Base-by-base conservation (phyloP, 30 jellyfish, hydroid and myxozoan genomes). In the Aurelia aurita region DNA sequence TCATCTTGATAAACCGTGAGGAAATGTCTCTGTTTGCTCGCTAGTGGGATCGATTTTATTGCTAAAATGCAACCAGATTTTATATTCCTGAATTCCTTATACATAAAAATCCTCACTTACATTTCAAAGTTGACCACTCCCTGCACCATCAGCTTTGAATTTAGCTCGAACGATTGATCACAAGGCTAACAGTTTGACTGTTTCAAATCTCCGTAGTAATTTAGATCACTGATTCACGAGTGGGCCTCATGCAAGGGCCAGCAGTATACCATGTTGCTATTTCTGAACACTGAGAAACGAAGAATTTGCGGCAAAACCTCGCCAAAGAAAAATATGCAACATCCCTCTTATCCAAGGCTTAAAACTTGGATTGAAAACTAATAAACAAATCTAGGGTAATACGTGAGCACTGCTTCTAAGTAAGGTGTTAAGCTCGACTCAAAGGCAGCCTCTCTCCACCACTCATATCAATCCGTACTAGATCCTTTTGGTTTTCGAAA, bases 291-390 rank as follows among this genome's bases (percentile, higher is more conserved):
- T 51, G 6, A 25, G 34, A 20, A 58, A 59, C 69, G 46, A 43
- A 63, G 88, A 77, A 59, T 77, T 77, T 60, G 88, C 88, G 79
- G 79, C 76, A 63, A 45, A 29, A 20, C 29, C 78, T 16, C 19
- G 53, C 79, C 62, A 62, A 77, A 68, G 51, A 19, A 22, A 77
- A 60, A 70, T 28, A 77, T 77, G 88, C 88, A 77, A 77, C 69
- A 74, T 58, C 39, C 66, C 9, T 72, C 77, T 77, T 49, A 77
- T 77, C 79, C 32, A 45, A 51, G 79, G 70, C 88, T 77, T 77
- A 77, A 57, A 59, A 51, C 39, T 63, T 61, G 59, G 75, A 12
- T 22, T 23, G 80, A 62, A 65, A 58, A 77, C 88, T 68, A 77
- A 60, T 35, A 77, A 77, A 60, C 80, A 14, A 60, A 77, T 77